A percentile compares a stretch with the other conserved stretches of the same genome.
phyloP scores from a whole-genome alignment of 2,888 invertebrate genomes.

The Himalopsyche anomala region DNA sequence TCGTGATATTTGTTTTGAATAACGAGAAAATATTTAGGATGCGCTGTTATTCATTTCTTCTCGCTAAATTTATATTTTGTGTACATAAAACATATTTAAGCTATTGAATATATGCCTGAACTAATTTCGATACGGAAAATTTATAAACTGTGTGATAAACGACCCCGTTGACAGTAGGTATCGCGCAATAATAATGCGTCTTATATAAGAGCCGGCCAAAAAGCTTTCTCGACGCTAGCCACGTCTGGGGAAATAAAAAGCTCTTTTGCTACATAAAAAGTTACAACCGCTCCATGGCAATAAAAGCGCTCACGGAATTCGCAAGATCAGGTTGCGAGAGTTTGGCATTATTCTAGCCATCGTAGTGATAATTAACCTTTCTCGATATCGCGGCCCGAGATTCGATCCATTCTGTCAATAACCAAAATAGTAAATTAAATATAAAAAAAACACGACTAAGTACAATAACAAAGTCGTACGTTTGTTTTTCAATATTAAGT shows the following conservation, averaged over 20 bases:
- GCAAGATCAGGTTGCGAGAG: conserved; percentile 46
- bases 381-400: neutral
- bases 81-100: too few species aligned
- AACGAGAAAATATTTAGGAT: too few species aligned
- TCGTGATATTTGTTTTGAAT: too few species aligned
- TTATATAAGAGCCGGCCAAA: neutral
- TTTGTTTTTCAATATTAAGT: too few species aligned
- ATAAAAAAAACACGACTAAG: too few species aligned
- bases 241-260: conserved; percentile 58
- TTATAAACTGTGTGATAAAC: conserved; percentile 2
- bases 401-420: neutral
- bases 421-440: too few species aligned
- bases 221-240: conserved; percentile 46
- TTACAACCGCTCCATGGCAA: conserved; percentile 52
- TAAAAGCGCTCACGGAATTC: conserved; percentile 53
- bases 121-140: too few species aligned
- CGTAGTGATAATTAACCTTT: neutral
- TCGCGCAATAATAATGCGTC: conserved; percentile 10
- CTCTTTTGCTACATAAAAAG: conserved; percentile 57
- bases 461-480: too few species aligned
- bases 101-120: too few species aligned
- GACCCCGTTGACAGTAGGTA: neutral
- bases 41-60: too few species aligned
- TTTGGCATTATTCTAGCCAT: conserved; percentile 10
- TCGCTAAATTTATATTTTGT: too few species aligned